Conservation (phyloP, 2,113 vertebrate species). For the Leucosticte australis region DNA sequence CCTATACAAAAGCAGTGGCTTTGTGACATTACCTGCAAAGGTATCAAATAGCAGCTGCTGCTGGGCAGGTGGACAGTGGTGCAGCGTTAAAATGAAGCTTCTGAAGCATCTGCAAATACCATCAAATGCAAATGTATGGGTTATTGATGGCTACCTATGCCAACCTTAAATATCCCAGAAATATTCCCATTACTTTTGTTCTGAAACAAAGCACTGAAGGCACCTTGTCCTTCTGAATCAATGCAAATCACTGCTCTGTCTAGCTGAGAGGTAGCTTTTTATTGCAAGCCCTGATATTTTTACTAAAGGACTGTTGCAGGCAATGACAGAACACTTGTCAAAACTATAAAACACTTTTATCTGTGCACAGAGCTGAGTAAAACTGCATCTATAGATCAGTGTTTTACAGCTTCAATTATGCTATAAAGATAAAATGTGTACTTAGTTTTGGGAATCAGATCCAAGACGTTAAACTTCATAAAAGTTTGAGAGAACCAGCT, state of each 20-base stretch:
- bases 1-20: neutral
- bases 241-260: neutral
- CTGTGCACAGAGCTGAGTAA: neutral
- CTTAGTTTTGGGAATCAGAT: constrained; percentile 10
- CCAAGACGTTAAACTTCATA: neutral
- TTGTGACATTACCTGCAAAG: neutral
- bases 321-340: neutral
- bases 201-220: neutral
- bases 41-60: neutral
- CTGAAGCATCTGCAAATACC: neutral
- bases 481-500: neutral
- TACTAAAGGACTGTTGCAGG: neutral
- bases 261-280: neutral
- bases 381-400: neutral
- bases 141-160: neutral
- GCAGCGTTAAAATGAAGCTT: neutral
- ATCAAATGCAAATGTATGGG: neutral
- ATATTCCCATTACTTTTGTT: neutral
- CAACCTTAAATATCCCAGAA: neutral
- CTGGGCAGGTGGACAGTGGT: neutral
- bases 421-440: neutral
- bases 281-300: neutral
- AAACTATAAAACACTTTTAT: constrained; percentile 2
- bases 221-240: neutral
- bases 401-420: neutral